Evolutionary conservation across 2,113 vertebrate species (phyloP), one percentile per base, ranked within the genome.

Genomic region (Pangasianodon gigas): DNA sequence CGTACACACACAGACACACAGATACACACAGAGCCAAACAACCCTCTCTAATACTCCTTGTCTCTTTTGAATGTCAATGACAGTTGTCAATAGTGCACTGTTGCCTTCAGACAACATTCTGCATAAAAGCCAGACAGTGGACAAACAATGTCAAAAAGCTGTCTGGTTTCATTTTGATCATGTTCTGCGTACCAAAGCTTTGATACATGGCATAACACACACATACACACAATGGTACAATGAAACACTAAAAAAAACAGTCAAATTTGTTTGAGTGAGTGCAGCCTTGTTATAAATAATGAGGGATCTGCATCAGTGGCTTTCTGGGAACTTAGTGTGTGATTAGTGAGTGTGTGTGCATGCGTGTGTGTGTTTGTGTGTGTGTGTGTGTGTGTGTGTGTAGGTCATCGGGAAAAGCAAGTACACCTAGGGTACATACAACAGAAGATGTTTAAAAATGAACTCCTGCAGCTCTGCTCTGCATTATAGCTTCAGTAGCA

Each of bases 111-210:
- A 84, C 54, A 85, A 58, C 54, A 51, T 79, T 89, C 82, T 89
- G 82, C 82, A 89, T 85, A 89, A 89, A 89, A 89, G 81, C 88
- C 88, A 89, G 88, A 89, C 81, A 60, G 87, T 69, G 80, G 87
- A 88, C 87, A 88, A 88, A 88, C 62, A 88, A 88, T 82, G 80
- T 82, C 77, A 82, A 69, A 88, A 77, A n/a, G 26, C 51, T 85
- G 82, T 85, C 87, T 51, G 14, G 56, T 52, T 51, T 65, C 41
- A 89, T 79, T 84, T 37, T n/a, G 48, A 46, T 85, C 69, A 89
- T 84, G 51, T 65, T 37, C 26, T 79, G 71, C 14, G 51, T 85
- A n/a, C 83, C 60, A 69, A 52, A 52, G 21, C 67, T 85, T 74
- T 84, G 81, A 84, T 74, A 58, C 37, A 74, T 6, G n/a, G 52